These are phyloP conservation scores for Lepidurus arcticus DNA, from an alignment of 1,140 invertebrate species.

Conservation along the genomic window DNA sequence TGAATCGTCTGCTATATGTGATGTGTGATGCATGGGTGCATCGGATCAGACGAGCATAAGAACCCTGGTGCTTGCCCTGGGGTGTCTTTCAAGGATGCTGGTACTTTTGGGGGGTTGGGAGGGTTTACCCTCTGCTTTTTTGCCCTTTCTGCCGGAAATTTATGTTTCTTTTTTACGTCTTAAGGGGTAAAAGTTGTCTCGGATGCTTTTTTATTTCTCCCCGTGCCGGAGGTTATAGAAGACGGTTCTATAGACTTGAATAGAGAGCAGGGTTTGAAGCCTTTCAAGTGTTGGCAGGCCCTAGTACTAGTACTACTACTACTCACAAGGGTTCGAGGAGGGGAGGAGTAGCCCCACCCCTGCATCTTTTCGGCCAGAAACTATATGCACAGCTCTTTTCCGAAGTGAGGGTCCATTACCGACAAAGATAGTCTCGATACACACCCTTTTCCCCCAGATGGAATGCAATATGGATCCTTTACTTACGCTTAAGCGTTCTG, in stretches of 20 bases:
- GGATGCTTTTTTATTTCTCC: background rate
- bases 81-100: constrained; percentile 2
- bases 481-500: background rate
- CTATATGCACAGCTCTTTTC: background rate
- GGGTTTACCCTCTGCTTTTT: too few species aligned
- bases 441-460: background rate
- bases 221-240: background rate
- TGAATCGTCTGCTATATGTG: background rate
- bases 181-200: background rate
- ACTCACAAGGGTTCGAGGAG: background rate
- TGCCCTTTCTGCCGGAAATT: background rate
- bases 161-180: background rate
- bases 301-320: background rate
- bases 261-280: background rate
- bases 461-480: constrained; percentile 1
- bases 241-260: constrained; percentile 12
- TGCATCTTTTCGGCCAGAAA: background rate
- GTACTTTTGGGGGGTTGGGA: background rate
- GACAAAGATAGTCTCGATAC: background rate
- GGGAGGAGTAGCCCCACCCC: background rate
- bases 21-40: constrained; percentile 20
- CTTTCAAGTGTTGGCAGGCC: constrained; percentile 6
- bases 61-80: background rate
- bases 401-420: constrained; percentile 10
- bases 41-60: constrained; percentile 10